Evolutionary conservation across 2,113 vertebrate species (phyloP), one percentile per base, ranked within the genome.

Genomic region (Pachycephala philippinensis): DNA sequence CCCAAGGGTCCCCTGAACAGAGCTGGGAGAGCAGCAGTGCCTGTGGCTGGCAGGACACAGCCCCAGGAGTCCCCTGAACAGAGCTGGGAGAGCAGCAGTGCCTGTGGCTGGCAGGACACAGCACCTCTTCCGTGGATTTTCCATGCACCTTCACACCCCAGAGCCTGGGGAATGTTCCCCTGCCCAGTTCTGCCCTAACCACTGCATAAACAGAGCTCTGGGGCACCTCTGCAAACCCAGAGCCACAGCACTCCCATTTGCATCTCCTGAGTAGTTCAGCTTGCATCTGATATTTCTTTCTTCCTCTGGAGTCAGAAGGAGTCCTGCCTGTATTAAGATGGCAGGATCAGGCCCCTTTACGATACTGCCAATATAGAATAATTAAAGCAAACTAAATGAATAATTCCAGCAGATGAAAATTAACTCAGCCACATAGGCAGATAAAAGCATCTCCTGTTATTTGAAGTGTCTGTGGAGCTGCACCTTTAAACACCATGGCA

Each of bases 391-490:
- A 72, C 84, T 95, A 94, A 90, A 85, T 87, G 10, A 92, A 89
- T 92, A 95, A 96, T 94, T 97, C 90, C 92, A 92, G 87, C 27
- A 95, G 92, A 96, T 96, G 80, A 97, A 97, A 97, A 97, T 96
- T 86, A 97, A 91, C 91, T 89, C 76, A 90, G 81, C 79, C 94
- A 94, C 64, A 93, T 15, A 64, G 65, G 65, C 70, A 97, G 93
- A 97, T 96, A 93, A 98, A 97, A 97, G 91, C 89, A 60, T 88
- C 47, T 79, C 39, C 93, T 93, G 78, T 94, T 90, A 90, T 91
- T 91, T 95, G 92, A 94, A 97, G 82, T 83, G 90, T 89, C 91
- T 96, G 80, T 63, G 50, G 95, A 94, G 53, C 75, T 95, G 91
- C 85, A 90, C 95, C 89, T 91, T 95, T 89, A 89, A 97, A 96